phyloP scores from a whole-genome alignment of 2,797 vertebrate species.

The Phalloptychus januarius region DNA sequence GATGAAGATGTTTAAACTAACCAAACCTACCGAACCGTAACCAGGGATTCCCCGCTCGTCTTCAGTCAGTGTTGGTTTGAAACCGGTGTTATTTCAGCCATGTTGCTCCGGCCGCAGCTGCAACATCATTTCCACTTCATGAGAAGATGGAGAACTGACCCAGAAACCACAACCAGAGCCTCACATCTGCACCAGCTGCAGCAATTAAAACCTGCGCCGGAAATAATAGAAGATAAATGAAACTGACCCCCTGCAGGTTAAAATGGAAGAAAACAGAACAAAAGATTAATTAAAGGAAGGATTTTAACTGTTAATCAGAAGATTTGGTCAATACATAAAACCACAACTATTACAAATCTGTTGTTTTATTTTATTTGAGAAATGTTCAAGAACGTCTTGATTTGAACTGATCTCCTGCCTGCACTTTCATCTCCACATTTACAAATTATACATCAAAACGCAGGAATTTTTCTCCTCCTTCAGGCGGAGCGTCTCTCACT shows the following conservation, averaged over 20 bases:
- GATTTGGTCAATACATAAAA: neutral
- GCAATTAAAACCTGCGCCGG: neutral
- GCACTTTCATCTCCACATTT: neutral
- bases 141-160: neutral
- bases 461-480: neutral
- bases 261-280: neutral
- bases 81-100: no score
- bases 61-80: neutral
- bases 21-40: constrained; percentile 37
- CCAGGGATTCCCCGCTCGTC: neutral
- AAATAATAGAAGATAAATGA: neutral
- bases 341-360: neutral
- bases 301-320: neutral
- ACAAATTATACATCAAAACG: neutral
- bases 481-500: neutral
- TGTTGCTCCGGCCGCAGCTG: neutral
- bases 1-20: constrained; percentile 8
- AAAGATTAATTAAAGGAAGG: neutral
- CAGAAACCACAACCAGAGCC: constrained; percentile 13
- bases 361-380: neutral
- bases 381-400: neutral
- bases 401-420: neutral
- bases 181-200: constrained; percentile 24
- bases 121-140: constrained; percentile 3
- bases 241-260: neutral